A percentile compares a stretch with the other conserved stretches of the same genome.
These are phyloP conservation scores for Chlorops oryzae DNA, from an alignment of 1,140 invertebrate genomes.

Conservation along the genomic window DNA sequence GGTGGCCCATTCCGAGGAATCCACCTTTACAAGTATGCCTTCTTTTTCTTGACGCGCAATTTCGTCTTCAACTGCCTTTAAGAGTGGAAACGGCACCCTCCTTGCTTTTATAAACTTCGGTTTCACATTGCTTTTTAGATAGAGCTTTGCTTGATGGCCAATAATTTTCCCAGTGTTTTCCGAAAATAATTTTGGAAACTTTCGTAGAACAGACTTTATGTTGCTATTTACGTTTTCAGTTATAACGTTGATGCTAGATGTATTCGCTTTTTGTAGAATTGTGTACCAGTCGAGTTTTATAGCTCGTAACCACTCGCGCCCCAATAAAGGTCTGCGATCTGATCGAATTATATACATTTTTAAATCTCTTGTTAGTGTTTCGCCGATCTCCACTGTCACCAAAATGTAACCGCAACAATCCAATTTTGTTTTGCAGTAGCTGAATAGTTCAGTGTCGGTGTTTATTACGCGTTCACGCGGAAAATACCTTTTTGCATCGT, in stretches of 20 bases:
- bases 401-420: neutral
- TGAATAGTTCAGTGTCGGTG: neutral
- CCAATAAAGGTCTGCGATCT: neutral
- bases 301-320: neutral
- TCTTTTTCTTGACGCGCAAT: conserved; percentile 35
- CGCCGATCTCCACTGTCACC: neutral
- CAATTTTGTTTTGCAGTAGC: neutral
- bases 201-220: too few relatives aligned
- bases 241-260: neutral
- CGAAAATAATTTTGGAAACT: neutral
- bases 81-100: conserved; percentile 45
- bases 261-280: neutral
- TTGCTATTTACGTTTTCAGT: too few relatives aligned
- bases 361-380: neutral
- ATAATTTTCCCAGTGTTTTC: neutral
- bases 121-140: too few relatives aligned
- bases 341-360: neutral
- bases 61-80: conserved; percentile 40
- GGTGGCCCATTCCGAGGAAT: conserved; percentile 41
- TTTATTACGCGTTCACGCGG: neutral
- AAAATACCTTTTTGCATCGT: neutral
- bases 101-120: conserved; percentile 11
- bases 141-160: neutral
- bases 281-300: neutral
- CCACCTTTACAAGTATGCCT: conserved; percentile 21